Evolutionary conservation across 2,113 vertebrate species (phyloP), one percentile per base, ranked within the genome.

Genomic region (Rutilus rutilus): DNA sequence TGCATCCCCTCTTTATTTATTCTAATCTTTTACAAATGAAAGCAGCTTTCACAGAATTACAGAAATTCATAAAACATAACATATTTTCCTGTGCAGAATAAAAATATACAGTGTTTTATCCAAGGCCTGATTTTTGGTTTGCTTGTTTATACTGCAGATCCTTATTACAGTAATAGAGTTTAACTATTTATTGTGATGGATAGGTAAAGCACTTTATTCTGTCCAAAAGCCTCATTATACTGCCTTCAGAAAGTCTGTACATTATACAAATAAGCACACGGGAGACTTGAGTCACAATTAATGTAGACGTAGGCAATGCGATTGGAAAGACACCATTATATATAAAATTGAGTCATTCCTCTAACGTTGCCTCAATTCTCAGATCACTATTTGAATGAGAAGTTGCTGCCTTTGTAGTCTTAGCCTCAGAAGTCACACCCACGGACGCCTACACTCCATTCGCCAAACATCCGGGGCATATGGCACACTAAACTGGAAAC

Each of bases 1-100:
- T 71, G 64, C 47, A 57, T 57, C 12, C 10, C 67, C 19, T 23
- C 33, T 12, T n/a, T 42, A 42, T 42, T 77, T 21, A n/a, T 75
- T 88, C 78, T 87, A 64, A 54, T 23, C 73, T 83, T 52, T 33
- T 82, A 30, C 60, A 62, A 62, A n/a, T 25, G n/a, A 62, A 62
- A 27, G 60, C 85, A 86, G 85, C 65, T 88, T 81, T 67, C 76
- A 85, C 78, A 83, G 27, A 83, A 78, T 78, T 1, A 65, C 52
- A 69, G 59, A 67, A 83, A 88, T 87, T 59, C 52, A 21, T 30
- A 36, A 60, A 11, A 59, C 52, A 12, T 30, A 57, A 60, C 21
- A 59, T 33, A 78, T 59, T 59, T 39, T 23, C 47, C 25, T n/a
- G 3, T 62, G 78, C n/a, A 52, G 11, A 30, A 54, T 67, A 67